Conservation (phyloP, 1,140 invertebrate genomes). For the Drosophila rhopaloa region DNA sequence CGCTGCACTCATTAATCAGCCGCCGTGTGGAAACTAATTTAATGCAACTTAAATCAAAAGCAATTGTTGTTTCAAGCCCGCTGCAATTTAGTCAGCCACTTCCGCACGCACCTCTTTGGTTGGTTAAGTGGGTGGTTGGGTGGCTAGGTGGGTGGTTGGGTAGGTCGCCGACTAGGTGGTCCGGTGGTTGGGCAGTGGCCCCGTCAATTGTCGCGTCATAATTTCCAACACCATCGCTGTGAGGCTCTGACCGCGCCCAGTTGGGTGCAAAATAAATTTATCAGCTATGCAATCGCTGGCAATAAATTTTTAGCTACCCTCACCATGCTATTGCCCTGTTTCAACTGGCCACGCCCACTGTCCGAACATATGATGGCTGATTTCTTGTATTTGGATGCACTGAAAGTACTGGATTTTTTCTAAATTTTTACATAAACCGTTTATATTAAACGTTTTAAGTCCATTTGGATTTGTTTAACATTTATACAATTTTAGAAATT, state of each 20-base stretch:
- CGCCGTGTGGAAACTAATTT: conserved; percentile 58
- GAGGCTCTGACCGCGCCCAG: conserved; percentile 24
- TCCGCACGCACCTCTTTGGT: conserved; percentile 42
- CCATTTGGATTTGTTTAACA: neutral
- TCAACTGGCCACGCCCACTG: conserved; percentile 30
- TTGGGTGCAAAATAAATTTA: conserved; percentile 74
- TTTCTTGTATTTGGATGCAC: conserved; percentile 4
- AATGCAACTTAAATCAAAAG: conserved; percentile 69
- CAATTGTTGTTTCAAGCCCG: conserved; percentile 48
- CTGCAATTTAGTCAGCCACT: conserved; percentile 71
- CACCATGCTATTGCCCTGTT: neutral
- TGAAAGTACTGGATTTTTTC: neutral
- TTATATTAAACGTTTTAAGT: too few species aligned
- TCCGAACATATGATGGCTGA: conserved; percentile 49
- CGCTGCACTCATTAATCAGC: conserved; percentile 56
- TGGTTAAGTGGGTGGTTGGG: conserved; percentile 1
- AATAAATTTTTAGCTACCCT: conserved; percentile 58
- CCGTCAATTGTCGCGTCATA: conserved; percentile 60
- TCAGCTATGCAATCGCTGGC: conserved; percentile 73
- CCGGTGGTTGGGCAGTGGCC: neutral
- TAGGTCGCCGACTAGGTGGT: neutral
- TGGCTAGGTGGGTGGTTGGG: neutral
- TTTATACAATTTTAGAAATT: neutral
- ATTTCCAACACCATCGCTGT: conserved; percentile 50
- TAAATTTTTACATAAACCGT: too few species aligned